Evolutionary conservation across 37 sponge, comb jelly and placozoan genomes (phyloP), one percentile per base, ranked within the genome.

Genomic region (Halichondria panicea): DNA sequence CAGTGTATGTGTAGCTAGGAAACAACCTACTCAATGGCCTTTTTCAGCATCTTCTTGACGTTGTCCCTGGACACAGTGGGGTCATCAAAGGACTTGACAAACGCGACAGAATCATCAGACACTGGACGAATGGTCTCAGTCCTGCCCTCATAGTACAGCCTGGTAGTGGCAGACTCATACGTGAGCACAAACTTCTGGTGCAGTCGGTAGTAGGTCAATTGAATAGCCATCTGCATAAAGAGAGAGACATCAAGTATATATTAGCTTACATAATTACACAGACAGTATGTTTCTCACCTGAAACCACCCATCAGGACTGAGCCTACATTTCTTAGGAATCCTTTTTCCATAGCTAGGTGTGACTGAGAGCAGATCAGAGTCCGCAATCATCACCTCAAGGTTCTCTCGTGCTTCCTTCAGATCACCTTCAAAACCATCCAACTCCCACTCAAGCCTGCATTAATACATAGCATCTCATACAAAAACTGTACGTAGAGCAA

Each of bases 41-140:
- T 70, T 65, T 79, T 83, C 27, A 89, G 55, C 13, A 58, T 25
- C 22, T 79, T 48, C 54, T 83, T 89, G 15, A 68, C 55, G 8
- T 89, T 46, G 0, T 79, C 90, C 32, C 43, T 35, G 7, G 68
- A 18, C 15, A 53, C 80, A 55, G 66, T 28, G 2, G 63, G 63
- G 30, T 84, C 90, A 58, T 89, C 81, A 37, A 83, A 53, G 43
- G 88, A 57, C 68, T 76, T 80, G 27, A 75, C 76, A 66, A 87
- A 92, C 15, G 72, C 33, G 34, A 68, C 46, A 3, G 93, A 92
- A 40, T 71, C 32, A 21, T 76, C 78, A 24, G 93, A 84, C 34
- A 87, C 85, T 21, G 93, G 93, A 40, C 93, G 93, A 66, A 92
- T 92, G 66, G 93, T 92, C 81, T 92, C 93, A 34, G 93, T 92